Conservation (phyloP, 53 echinoderm and acorn worm genomes). For the Holothuria leucospilota region DNA sequence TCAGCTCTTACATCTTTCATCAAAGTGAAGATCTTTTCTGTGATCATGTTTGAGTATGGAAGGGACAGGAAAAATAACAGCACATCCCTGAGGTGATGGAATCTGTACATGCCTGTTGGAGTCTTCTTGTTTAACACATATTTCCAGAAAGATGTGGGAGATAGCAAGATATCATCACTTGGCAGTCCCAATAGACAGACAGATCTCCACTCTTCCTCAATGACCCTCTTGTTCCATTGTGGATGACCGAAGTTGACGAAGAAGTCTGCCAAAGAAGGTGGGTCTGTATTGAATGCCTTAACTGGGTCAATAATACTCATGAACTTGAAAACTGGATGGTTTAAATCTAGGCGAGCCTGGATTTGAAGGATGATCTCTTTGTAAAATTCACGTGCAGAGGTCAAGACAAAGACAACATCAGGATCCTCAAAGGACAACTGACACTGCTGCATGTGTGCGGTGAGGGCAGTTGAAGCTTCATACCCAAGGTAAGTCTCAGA, state of each 20-base stretch:
- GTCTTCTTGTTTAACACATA: conserved; percentile 17
- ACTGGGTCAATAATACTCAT: conserved; percentile 18
- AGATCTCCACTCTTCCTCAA: conserved; percentile 39
- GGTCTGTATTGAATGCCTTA: conserved; percentile 25
- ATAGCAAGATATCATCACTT: conserved; percentile 8
- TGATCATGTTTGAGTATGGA: conserved; percentile 2
- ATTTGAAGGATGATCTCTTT: conserved; percentile 25
- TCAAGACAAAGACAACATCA: conserved; percentile 29
- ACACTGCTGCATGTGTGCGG: conserved; percentile 7
- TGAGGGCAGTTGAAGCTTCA: conserved; percentile 15
- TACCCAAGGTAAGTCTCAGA: conserved; percentile 20
- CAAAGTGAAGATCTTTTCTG: conserved; percentile 20
- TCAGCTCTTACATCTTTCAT: conserved; percentile 39
- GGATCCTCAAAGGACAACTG: conserved; percentile 18
- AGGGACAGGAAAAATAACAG: conserved; percentile 25
- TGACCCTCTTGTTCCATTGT: conserved; percentile 18
- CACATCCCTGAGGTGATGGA: conserved; percentile 3
- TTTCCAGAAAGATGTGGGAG: conserved; percentile 25
- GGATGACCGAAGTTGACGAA: conserved; percentile 35
- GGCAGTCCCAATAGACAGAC: conserved; percentile 26
- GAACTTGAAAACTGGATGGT: conserved; percentile 13
- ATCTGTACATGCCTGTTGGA: conserved; percentile 21
- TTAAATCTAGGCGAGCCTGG: conserved; percentile 22
- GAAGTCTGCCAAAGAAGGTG: conserved; percentile 25
- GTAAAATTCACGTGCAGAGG: conserved; percentile 20